Conservation (phyloP, 2,797 vertebrate genomes). For the Lophotriccus pileatus region DNA sequence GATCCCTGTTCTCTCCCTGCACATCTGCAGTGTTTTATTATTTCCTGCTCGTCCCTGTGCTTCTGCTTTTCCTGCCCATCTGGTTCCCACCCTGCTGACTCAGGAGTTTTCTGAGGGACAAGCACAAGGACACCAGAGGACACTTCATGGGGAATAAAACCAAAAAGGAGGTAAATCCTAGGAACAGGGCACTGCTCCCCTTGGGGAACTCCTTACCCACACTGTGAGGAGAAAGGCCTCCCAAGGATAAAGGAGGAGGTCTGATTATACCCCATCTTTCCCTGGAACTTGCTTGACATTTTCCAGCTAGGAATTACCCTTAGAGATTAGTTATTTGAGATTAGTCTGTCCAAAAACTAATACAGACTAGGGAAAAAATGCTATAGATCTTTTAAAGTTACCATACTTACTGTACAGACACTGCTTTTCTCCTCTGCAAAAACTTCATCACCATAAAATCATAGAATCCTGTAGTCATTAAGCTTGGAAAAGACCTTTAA, state of each 20-base stretch:
- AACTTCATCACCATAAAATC: background rate
- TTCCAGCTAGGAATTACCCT: background rate
- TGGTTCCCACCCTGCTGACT: background rate
- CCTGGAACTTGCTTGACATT: background rate
- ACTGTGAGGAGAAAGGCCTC: background rate
- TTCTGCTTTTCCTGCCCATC: background rate
- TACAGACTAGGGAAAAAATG: background rate
- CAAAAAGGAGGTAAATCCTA: background rate
- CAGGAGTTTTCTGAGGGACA: background rate
- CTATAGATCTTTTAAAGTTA: background rate
- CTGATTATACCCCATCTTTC: background rate
- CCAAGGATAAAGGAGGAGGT: background rate
- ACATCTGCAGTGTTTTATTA: background rate
- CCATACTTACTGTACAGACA: background rate
- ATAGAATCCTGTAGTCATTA: background rate
- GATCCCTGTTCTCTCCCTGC: background rate
- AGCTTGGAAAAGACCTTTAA: background rate
- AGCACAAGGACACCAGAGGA: background rate
- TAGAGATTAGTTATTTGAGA: background rate
- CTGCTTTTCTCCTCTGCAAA: background rate
- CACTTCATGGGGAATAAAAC: background rate
- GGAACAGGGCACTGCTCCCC: background rate
- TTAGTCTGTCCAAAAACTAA: background rate
- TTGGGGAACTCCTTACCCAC: background rate
- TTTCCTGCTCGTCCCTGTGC: background rate